Evolutionary conservation across 2,113 vertebrate species (phyloP).

Genomic region (Holacanthus passer): DNA sequence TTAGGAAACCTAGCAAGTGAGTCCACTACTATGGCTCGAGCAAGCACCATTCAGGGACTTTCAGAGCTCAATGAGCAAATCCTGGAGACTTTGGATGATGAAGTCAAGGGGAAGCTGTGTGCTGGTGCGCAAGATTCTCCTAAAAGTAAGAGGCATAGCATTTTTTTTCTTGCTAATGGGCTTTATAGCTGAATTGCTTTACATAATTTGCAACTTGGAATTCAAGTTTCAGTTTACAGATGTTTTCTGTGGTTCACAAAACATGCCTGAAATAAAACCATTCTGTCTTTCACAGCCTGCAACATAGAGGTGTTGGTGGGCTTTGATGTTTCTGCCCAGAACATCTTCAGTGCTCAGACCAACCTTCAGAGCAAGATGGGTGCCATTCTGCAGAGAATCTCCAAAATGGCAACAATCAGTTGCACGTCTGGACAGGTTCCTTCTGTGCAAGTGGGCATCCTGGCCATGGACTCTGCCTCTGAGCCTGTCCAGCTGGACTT

Average conservation of each 20-base stretch:
- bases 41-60: conserved; percentile 83
- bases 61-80: conserved; percentile 94
- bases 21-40: conserved; percentile 86
- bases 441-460: conserved; percentile 84
- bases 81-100: conserved; percentile 88
- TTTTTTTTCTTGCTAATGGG: neutral
- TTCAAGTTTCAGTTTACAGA: neutral
- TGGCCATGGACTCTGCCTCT: conserved; percentile 83
- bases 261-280: neutral
- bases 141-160: conserved; percentile 80
- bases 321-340: conserved; percentile 90
- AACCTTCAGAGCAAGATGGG: conserved; percentile 88
- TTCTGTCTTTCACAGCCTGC: conserved; percentile 85
- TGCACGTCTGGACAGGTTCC: conserved; percentile 88
- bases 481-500: conserved; percentile 89
- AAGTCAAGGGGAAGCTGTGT: conserved; percentile 89
- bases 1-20: conserved; percentile 88
- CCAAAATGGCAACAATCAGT: conserved; percentile 89
- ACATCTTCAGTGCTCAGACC: conserved; percentile 88
- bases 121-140: conserved; percentile 54
- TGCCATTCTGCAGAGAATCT: conserved; percentile 88
- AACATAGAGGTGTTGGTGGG: conserved; percentile 93
- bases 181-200: neutral
- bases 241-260: conserved; percentile 3
- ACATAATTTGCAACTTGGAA: neutral